These are phyloP conservation scores for Drepana arcuata DNA, from an alignment of 1,140 invertebrate species.

Conservation along the genomic window DNA sequence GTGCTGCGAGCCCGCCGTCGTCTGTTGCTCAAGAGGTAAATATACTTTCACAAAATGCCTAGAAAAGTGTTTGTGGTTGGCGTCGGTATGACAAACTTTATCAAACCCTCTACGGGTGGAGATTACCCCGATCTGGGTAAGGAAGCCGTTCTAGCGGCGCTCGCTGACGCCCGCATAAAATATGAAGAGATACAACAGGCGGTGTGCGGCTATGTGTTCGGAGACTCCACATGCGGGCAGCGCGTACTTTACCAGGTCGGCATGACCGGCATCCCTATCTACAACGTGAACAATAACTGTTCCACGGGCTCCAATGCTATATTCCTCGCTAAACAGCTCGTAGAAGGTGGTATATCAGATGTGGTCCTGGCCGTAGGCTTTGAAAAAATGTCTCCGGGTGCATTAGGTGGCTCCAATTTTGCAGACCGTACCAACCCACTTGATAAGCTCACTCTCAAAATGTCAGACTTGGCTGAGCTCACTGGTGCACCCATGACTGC, in stretches of 20 bases:
- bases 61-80: constrained; percentile 91
- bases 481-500: constrained; percentile 88
- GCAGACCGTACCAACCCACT: constrained; percentile 93
- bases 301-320: constrained; percentile 96
- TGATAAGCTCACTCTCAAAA: constrained; percentile 91
- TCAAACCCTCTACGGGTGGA: constrained; percentile 87
- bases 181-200: constrained; percentile 91
- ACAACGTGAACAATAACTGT: constrained; percentile 99
- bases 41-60: constrained; percentile 51
- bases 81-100: constrained; percentile 94
- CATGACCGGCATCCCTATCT: constrained; percentile 96
- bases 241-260: constrained; percentile 95
- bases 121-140: constrained; percentile 97
- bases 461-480: constrained; percentile 87
- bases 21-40: constrained; percentile 44
- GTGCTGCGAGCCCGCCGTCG: constrained; percentile 10
- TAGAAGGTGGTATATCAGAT: constrained; percentile 87
- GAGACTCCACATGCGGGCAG: constrained; percentile 97
- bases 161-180: constrained; percentile 88
- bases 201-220: constrained; percentile 95
- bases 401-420: constrained; percentile 82
- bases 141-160: constrained; percentile 92
- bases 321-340: constrained; percentile 90
- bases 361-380: constrained; percentile 96
- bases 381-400: constrained; percentile 98